Conservation (phyloP, 1,140 invertebrate genomes). For the Delia radicum region DNA sequence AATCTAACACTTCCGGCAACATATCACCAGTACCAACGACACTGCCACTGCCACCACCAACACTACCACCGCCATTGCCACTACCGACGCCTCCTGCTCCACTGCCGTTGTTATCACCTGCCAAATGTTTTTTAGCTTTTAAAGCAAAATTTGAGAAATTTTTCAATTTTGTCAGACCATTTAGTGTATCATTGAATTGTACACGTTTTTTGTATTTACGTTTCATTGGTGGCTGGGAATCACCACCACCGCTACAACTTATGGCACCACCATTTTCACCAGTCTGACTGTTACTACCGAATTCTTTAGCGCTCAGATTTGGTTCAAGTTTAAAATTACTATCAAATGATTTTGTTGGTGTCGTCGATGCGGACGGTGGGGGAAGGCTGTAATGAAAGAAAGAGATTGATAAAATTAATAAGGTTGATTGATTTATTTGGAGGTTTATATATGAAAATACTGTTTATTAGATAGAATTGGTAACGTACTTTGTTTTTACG, state of each 20-base stretch:
- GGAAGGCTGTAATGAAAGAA: slow-evolving; percentile 35
- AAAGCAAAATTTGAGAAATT: slow-evolving; percentile 29
- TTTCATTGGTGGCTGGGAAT: slow-evolving; percentile 38
- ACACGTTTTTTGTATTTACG: slow-evolving; percentile 53
- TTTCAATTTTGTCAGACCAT: slow-evolving; percentile 39
- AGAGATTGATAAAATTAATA: neutral
- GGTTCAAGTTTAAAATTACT: slow-evolving; percentile 53
- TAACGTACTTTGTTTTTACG: too few relatives aligned
- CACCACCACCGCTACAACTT: neutral
- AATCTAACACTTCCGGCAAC: slow-evolving; percentile 52
- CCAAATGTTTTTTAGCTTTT: slow-evolving; percentile 30
- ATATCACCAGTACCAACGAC: slow-evolving; percentile 27
- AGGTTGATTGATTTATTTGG: too few relatives aligned
- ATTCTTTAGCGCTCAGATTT: slow-evolving; percentile 53
- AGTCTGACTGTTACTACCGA: slow-evolving; percentile 32
- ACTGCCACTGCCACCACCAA: slow-evolving; percentile 35
- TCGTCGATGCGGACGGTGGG: slow-evolving; percentile 44
- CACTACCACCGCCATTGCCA: slow-evolving; percentile 12
- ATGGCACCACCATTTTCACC: slow-evolving; percentile 34
- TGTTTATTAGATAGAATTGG: too few relatives aligned
- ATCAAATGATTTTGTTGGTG: slow-evolving; percentile 52
- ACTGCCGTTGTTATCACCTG: slow-evolving; percentile 25
- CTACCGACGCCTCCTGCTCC: neutral
- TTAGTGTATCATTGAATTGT: slow-evolving; percentile 51
- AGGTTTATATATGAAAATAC: too few relatives aligned